Evolutionary conservation across 2,113 vertebrate species (phyloP), one percentile per base, ranked within the genome.

Genomic region (Nibea coibor): DNA sequence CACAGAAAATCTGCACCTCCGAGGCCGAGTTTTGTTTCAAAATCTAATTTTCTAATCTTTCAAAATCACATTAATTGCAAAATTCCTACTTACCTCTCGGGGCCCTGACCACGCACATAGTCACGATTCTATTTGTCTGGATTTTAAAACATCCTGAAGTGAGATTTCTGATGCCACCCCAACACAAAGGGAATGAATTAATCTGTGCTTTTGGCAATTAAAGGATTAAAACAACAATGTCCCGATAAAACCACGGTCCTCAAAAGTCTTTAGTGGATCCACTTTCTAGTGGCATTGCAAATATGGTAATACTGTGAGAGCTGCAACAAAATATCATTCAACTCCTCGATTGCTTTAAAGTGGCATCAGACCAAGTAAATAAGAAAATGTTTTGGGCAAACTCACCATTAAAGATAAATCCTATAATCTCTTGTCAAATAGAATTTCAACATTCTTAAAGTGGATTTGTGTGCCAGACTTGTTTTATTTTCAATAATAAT

Each of bases 171-270:
- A 51, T 72, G 20, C 66, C 12, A 45, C 2, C 19, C 22, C n/a
- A n/a, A 59, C 24, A 26, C 5, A 16, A 56, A 51, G 50, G 3
- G 4, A 5, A n/a, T 59, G 20, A 65, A 53, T 11, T 10, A 14
- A 53, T 11, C 39, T 48, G 28, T 42, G 26, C 72, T 73, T 22
- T 24, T 26, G 8, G 15, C 1, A 43, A 53, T 50, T 11, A 26
- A 66, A 83, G 51, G 45, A 80, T 56, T 69, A 65, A 62, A 78
- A 54, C 31, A 63, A 63, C 42, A 19, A 19, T 57, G 56, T 69
- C 35, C 31, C 14, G 11, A 54, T 53, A 6, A 43, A 76, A 66
- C 58, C 35, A 16, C 3, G 35, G 47, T 53, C 31, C 43, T 58
- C 28, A 63, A 57, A 45, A 47, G 8, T 15, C 19, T 57, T 48